phyloP scores from a whole-genome alignment of 1,140 invertebrate genomes.

The Vanessa atalanta region DNA sequence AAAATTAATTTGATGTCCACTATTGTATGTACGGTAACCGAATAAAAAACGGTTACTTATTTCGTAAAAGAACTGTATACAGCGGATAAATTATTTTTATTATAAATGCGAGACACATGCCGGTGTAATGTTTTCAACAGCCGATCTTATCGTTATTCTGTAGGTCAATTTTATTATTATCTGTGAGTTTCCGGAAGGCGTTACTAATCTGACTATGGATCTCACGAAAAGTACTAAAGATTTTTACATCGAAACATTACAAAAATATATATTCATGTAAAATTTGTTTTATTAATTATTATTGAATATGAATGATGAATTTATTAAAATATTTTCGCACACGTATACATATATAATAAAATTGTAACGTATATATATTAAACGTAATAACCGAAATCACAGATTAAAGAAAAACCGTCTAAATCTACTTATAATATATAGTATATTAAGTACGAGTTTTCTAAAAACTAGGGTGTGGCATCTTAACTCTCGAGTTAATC shows the following conservation, averaged over 20 bases:
- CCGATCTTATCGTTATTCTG: constrained; percentile 21
- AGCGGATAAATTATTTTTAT: neutral
- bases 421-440: too few relatives aligned
- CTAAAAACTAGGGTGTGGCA: too few relatives aligned
- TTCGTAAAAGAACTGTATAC: neutral
- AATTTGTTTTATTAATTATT: too few relatives aligned
- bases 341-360: neutral
- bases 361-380: neutral
- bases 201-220: constrained; percentile 10
- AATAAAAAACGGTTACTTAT: too few relatives aligned
- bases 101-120: neutral
- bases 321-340: neutral
- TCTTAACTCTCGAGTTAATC: too few relatives aligned
- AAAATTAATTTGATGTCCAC: too few relatives aligned
- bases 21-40: too few relatives aligned
- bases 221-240: neutral
- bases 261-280: too few relatives aligned
- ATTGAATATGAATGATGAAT: neutral
- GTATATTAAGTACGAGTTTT: too few relatives aligned
- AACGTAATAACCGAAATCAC: too few relatives aligned
- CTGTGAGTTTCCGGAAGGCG: constrained; percentile 16
- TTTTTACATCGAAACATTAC: too few relatives aligned
- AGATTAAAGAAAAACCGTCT: too few relatives aligned
- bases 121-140: constrained; percentile 17
- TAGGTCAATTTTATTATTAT: constrained; percentile 31